A percentile compares a stretch with the other conserved stretches of the same genome.
Conservation (phyloP, 2,113 vertebrate species). For the Orientallactaga bullata region DNA sequence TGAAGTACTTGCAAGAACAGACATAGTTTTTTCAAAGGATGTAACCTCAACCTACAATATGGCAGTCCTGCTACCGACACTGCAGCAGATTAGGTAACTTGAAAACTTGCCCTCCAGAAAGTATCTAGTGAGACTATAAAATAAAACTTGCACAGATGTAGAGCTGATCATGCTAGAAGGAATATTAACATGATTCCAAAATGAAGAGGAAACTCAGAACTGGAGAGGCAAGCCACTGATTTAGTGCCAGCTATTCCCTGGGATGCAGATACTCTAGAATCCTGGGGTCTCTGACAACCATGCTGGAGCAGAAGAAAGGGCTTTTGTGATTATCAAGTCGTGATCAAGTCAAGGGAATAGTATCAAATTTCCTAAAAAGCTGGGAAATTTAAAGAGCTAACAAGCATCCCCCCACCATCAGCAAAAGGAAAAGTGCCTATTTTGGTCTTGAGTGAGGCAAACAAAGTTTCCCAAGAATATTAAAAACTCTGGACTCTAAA, state of each 20-base stretch:
- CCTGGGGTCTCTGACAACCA: background rate
- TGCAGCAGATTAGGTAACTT: background rate
- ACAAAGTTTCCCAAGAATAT: background rate
- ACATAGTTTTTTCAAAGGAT: background rate
- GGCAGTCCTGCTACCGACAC: background rate
- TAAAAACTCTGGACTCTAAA: background rate
- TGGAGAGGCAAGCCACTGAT: background rate
- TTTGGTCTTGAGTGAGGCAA: background rate
- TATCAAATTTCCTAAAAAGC: background rate
- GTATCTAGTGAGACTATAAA: constrained; percentile 24
- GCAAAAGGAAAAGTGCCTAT: background rate
- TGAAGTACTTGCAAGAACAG: too few species aligned
- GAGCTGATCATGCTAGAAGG: background rate
- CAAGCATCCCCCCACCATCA: background rate
- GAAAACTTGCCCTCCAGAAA: background rate
- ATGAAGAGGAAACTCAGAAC: background rate
- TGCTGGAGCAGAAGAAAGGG: background rate
- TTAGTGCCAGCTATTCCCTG: background rate
- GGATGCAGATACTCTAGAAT: background rate
- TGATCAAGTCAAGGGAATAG: too few species aligned
- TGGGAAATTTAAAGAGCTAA: background rate
- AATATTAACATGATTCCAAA: background rate
- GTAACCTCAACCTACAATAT: background rate
- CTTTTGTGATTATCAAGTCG: too few species aligned
- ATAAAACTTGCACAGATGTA: background rate